Base-by-base conservation (phyloP, 1,140 invertebrate genomes). In the Drosophila dunni region DNA sequence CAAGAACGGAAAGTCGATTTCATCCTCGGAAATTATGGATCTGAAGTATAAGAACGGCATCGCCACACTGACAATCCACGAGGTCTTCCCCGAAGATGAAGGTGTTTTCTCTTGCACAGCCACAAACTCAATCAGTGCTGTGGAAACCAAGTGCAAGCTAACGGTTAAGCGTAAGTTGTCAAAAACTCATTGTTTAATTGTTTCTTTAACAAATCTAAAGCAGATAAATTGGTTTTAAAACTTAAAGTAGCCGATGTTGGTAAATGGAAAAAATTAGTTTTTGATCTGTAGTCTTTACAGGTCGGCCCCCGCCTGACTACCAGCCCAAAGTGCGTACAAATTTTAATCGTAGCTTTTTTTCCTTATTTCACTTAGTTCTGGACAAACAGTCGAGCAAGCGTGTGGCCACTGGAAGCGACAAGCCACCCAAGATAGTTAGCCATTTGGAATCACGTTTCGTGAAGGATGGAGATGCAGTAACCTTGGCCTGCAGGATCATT, bases 61-160 rank as follows among this genome's bases (percentile, higher is more conserved):
- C 45, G 97, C 97, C 0, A 96, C 95, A 38, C 93, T 98, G 15
- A 95, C 95, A 15, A 98, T 98, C 75, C 96, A 96, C 72, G 97
- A 98, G 94, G 95, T 98, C 60, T 98, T 97, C 94, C 97, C 97
- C 1, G 97, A 98, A 93, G 98, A 99, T 93, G 97, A 97, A 91
- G 98, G 97, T 33, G 94, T 95, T 63, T 98, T 98, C 90, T 94
- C 95, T 6, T 98, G 98, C 90, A 96, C 96, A 89, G 98, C 98
- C 34, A 97, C 95, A 53, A 99, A 99, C 93, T 97, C 97, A 60
- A 94, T 98, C 67, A 97, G 97, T 68, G 94, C 95, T 17, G 94
- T 95, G 1, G 96, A 97, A 84, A 98, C 97, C 36, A 95, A 95
- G 77, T 97, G 96, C 93, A 96, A 95, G 86, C 94, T 98, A 53